These are phyloP conservation scores for Nomada lathburiana DNA, from an alignment of 2,888 invertebrate genomes.

Conservation along the genomic window DNA sequence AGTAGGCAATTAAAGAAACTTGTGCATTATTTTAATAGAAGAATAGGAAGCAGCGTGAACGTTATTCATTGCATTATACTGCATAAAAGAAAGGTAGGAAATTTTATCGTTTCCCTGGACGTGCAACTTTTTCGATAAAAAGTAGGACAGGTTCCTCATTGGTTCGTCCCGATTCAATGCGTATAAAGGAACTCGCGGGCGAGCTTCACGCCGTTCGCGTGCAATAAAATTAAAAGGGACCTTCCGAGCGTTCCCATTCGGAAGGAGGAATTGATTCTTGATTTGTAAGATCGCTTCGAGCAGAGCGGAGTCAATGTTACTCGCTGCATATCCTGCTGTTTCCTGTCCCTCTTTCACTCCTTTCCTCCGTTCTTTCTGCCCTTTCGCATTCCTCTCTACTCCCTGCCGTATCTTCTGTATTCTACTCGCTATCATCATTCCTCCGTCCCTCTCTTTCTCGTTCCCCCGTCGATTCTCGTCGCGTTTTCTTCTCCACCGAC, in stretches of 20 bases:
- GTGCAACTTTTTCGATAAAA: neutral
- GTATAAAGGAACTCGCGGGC: neutral
- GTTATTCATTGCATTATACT: no score
- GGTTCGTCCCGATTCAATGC: neutral
- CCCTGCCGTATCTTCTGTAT: conserved; percentile 39
- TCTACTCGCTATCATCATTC: conserved; percentile 51
- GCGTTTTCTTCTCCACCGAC: conserved; percentile 21
- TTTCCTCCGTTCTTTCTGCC: conserved; percentile 2
- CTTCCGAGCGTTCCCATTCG: conserved; percentile 26
- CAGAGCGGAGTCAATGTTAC: conserved; percentile 35
- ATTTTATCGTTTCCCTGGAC: neutral
- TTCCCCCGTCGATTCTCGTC: conserved; percentile 27
- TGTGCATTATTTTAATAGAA: no score
- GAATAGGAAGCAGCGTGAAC: no score
- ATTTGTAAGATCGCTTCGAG: conserved; percentile 58
- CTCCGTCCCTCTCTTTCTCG: conserved; percentile 21
- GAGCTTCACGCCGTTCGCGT: conserved; percentile 19
- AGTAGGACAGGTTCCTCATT: neutral
- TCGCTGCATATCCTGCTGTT: conserved; percentile 30
- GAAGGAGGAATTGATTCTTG: conserved; percentile 40
- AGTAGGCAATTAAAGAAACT: no score
- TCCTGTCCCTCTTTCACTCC: neutral
- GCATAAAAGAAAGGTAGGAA: no score
- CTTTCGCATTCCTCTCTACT: conserved; percentile 11
- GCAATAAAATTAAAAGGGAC: conserved; percentile 38